Evolutionary conservation across 2,113 vertebrate species (phyloP), one percentile per base, ranked within the genome.

Genomic region (Dasyornis broadbenti): DNA sequence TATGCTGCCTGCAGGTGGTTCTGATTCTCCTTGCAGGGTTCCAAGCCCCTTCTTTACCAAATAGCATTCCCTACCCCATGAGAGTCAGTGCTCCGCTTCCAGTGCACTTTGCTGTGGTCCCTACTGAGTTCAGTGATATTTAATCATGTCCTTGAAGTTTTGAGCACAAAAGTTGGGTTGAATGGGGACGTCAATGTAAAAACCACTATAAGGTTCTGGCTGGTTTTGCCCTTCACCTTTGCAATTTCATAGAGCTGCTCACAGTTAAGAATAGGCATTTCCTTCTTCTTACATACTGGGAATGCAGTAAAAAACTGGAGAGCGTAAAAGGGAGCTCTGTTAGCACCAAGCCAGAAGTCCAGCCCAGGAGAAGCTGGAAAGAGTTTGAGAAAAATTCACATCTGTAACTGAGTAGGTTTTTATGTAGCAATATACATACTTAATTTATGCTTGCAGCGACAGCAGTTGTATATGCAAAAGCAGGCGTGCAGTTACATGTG

Each of bases 381-480:
- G 49, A 66, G 42, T 80, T 93, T 68, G 60, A 70, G 87, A 77
- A 68, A 83, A 90, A 86, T 53, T 94, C 69, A 60, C 11, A 13
- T 84, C 90, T 92, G 68, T 75, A 86, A 92, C 92, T 92, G 60
- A 92, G 85, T 52, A 78, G 71, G 21, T 37, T 94, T 96, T 94
- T 77, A 95, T 92, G 72, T 92, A 92, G 88, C 79, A 92, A 93
- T 92, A 90, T 92, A 52, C 88, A 96, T 95, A 73, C n/a, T 88
- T 90, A 96, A 93, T 96, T 92, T 92, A 83, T 93, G 68, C 93
- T 93, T 86, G 90, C 93, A 97, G 90, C 39, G 47, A 93, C 92
- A 95, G 92, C 85, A 93, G 71, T 96, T 92, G 72, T 53, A 30
- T 93, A 93, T 93, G 95, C 93, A 95, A 90, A 95, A 80, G 56